Evolutionary conservation across 2,797 vertebrate genomes (phyloP).

Genomic region (Aphelocoma californica): DNA sequence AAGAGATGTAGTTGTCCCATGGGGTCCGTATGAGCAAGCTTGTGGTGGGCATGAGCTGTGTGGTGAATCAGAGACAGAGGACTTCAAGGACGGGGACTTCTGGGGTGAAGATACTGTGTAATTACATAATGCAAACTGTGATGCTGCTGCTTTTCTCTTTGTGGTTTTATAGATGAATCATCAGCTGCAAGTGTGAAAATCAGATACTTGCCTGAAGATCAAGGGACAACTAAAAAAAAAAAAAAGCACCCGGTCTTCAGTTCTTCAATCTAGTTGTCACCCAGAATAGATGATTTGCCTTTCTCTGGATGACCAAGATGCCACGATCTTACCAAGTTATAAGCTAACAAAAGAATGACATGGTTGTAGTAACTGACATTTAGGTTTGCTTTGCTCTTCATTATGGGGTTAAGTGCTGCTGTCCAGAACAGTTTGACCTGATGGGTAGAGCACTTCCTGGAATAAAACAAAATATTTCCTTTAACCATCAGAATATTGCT

Average conservation of each 20-base stretch:
- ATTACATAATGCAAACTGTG: not conserved
- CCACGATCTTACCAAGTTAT: not conserved
- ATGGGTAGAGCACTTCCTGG: not conserved
- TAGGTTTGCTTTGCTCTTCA: not conserved
- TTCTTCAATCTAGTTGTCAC: not conserved
- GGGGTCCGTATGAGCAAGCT: not conserved
- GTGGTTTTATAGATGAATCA: not conserved
- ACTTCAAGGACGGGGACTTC: not conserved
- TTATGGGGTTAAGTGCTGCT: not conserved
- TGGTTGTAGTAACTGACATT: not conserved
- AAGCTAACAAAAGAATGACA: not conserved
- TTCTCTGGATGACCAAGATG: not conserved
- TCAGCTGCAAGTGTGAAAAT: not conserved
- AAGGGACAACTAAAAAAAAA: not conserved
- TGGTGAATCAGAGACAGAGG: not conserved
- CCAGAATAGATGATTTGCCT: not conserved
- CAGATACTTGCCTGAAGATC: not conserved
- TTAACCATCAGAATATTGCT: not conserved
- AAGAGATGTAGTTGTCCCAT: not conserved
- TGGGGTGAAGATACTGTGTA: not conserved
- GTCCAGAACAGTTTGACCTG: not conserved
- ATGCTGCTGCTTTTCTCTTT: not conserved
- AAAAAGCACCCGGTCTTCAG: accelerated
- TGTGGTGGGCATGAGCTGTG: not conserved
- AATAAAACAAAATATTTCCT: not conserved